These are phyloP conservation scores for Pterostichus niger DNA, from an alignment of 2,888 invertebrate genomes.

Conservation along the genomic window DNA sequence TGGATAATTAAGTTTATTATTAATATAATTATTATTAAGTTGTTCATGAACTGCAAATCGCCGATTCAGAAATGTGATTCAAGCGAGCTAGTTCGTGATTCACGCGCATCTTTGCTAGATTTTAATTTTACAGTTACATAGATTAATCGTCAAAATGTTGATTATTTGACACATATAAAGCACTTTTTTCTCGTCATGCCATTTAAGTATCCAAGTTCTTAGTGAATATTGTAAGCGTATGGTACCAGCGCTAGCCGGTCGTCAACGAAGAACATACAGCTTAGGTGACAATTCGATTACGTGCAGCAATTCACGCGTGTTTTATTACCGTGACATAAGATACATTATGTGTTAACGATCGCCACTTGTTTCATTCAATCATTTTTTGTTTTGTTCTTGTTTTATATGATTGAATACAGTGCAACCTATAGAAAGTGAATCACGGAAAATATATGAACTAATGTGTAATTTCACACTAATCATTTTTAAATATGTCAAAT, in stretches of 20 bases:
- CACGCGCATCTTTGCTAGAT: no score
- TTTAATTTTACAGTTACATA: no score
- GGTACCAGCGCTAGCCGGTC: neutral
- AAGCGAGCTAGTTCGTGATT: no score
- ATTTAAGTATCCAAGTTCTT: neutral
- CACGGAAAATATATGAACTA: no score
- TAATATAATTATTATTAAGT: no score
- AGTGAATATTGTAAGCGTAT: neutral
- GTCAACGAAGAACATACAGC: neutral
- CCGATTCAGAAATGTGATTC: no score
- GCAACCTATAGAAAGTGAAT: no score
- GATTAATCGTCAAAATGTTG: neutral
- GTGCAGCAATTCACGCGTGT: neutral
- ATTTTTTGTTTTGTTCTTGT: neutral
- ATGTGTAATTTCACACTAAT: no score
- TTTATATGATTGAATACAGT: neutral
- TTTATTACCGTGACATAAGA: slow-evolving; percentile 3
- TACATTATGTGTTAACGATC: neutral
- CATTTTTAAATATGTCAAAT: no score
- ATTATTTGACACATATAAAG: neutral
- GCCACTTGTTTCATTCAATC: neutral
- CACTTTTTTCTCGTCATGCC: neutral
- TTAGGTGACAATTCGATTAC: neutral
- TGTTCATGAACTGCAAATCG: no score
- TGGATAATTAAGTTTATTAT: no score